A percentile compares a stretch with the other conserved stretches of the same genome.
These are phyloP conservation scores for Poecilia velifera DNA, from an alignment of 2,797 vertebrate species.

Conservation along the genomic window DNA sequence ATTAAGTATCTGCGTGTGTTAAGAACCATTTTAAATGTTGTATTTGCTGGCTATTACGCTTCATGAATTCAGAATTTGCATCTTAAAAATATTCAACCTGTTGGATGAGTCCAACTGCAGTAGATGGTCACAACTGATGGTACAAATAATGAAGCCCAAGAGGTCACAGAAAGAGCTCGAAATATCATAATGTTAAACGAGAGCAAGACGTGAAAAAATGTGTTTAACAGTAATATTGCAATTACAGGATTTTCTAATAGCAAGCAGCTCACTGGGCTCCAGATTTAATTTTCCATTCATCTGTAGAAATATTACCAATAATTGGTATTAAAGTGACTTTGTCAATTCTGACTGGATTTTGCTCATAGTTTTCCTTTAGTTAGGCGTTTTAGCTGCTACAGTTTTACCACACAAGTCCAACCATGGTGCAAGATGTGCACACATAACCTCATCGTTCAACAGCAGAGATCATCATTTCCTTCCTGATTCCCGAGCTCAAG, in stretches of 20 bases:
- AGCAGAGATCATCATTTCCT: neutral
- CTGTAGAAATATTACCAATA: neutral
- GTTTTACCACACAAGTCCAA: conserved; percentile 1
- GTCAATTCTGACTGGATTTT: neutral
- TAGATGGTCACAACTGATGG: neutral
- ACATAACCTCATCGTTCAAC: neutral
- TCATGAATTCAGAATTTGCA: neutral
- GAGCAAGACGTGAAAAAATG: neutral
- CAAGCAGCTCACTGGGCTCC: neutral
- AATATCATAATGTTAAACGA: neutral
- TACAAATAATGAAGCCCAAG: neutral
- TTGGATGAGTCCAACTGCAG: neutral
- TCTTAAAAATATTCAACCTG: neutral
- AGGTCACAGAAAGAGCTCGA: neutral
- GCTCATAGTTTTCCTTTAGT: neutral
- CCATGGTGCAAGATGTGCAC: neutral
- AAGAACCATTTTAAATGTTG: neutral
- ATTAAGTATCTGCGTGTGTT: neutral
- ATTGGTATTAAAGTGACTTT: neutral
- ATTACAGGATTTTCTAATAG: neutral
- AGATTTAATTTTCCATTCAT: neutral
- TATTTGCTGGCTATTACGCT: neutral
- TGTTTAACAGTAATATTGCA: neutral
- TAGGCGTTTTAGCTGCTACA: neutral
- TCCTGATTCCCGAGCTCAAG: neutral